Evolutionary conservation across 92 coral and sea anemone genomes (phyloP).

Genomic region (Plumapathes pennacea): DNA sequence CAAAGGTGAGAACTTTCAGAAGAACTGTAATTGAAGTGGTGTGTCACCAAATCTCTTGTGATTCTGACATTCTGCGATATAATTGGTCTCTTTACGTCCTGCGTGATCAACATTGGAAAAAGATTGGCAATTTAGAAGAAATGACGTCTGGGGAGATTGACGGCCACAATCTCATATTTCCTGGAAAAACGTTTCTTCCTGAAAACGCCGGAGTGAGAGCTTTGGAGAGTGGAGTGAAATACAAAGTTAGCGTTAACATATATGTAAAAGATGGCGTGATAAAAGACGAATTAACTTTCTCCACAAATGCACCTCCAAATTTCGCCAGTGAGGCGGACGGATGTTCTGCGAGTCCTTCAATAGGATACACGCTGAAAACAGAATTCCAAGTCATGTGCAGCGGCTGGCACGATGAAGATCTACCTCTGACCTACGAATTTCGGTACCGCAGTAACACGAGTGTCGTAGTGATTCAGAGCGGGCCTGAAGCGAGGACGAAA

Average conservation of each 20-base stretch:
- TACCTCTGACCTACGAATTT: slow-evolving; percentile 63
- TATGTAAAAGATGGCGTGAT: slow-evolving; percentile 16
- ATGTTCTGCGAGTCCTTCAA: slow-evolving; percentile 38
- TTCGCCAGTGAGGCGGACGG: slow-evolving; percentile 7
- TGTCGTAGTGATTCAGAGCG: too few species aligned
- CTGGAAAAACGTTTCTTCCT: too few species aligned
- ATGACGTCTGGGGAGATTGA: slow-evolving; percentile 28
- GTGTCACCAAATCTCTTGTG: not conserved
- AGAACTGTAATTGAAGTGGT: not conserved
- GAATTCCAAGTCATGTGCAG: slow-evolving; percentile 53
- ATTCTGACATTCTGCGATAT: not conserved
- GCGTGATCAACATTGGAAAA: slow-evolving; percentile 17
- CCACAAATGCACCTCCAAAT: slow-evolving; percentile 60
- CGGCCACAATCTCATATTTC: slow-evolving; percentile 43
- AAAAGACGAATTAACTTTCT: slow-evolving; percentile 22
- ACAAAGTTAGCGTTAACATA: slow-evolving; percentile 13
- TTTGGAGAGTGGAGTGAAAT: slow-evolving; percentile 16
- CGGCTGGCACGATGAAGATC: slow-evolving; percentile 71
- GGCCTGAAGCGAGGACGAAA: too few species aligned
- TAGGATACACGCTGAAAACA: slow-evolving; percentile 55
- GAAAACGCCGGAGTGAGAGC: slow-evolving; percentile 1
- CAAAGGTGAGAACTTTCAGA: not conserved
- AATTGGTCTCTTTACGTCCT: not conserved
- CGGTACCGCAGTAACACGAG: too few species aligned
- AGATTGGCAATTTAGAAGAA: slow-evolving; percentile 23